These are phyloP conservation scores for Oreotrochilus melanogaster DNA, from an alignment of 2,113 vertebrate species.

Conservation along the genomic window DNA sequence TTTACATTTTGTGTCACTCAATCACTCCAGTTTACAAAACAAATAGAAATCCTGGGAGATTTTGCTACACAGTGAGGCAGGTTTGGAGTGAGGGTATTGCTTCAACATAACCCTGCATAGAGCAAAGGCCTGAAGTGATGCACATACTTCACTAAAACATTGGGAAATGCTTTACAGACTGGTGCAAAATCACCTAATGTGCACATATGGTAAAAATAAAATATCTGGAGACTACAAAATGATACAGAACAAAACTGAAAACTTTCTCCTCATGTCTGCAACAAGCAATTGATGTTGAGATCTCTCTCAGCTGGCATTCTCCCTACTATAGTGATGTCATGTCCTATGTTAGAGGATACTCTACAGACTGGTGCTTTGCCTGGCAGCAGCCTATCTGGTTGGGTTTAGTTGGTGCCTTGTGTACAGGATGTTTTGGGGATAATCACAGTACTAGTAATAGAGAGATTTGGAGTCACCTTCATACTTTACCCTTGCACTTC, in stretches of 20 bases:
- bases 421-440: background rate
- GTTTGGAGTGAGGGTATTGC: background rate
- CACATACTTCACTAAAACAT: background rate
- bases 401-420: background rate
- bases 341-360: background rate
- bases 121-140: background rate
- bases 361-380: background rate
- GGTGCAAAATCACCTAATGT: background rate
- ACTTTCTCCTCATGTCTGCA: background rate
- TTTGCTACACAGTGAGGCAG: background rate
- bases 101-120: background rate
- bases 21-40: slow-evolving; percentile 28
- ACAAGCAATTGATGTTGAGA: background rate
- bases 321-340: background rate
- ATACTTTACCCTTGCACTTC: background rate
- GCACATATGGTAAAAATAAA: background rate
- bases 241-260: background rate
- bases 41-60: background rate
- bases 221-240: background rate
- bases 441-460: background rate
- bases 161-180: background rate
- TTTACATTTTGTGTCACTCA: slow-evolving; percentile 1
- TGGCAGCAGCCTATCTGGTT: background rate
- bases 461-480: background rate
- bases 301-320: background rate